phyloP scores from a whole-genome alignment of 2,888 invertebrate species.

The Philereme vetulata region DNA sequence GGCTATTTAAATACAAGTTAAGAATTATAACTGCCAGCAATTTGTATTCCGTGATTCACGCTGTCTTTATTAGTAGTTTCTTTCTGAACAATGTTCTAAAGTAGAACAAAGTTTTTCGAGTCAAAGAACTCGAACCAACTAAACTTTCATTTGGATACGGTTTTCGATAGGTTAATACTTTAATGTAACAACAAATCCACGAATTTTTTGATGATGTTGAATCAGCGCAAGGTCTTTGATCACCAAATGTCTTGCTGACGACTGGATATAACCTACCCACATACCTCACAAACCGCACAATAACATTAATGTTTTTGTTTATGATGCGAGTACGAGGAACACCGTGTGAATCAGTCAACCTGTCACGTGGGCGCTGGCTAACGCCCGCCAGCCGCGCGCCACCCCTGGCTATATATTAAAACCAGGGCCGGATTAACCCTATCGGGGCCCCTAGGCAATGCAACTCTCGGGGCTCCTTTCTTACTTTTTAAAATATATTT shows the following conservation, averaged over 20 bases:
- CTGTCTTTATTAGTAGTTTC: constrained; percentile 18
- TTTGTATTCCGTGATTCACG: constrained; percentile 19
- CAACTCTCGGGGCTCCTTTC: too few species aligned
- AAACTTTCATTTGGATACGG: constrained; percentile 5
- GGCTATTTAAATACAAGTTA: constrained; percentile 34
- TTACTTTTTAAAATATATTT: too few species aligned
- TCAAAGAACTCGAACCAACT: constrained; percentile 6
- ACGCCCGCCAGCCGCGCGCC: constrained; percentile 37
- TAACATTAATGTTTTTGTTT: constrained; percentile 47
- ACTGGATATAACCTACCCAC: constrained; percentile 43
- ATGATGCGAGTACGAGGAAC: constrained; percentile 47
- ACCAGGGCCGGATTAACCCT: too few species aligned
- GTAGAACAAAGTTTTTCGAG: constrained; percentile 1
- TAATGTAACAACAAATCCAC: not conserved
- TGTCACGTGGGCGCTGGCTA: constrained; percentile 48
- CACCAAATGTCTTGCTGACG: constrained; percentile 31
- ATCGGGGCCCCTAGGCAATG: too few species aligned
- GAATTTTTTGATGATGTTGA: constrained; percentile 11
- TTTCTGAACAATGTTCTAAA: constrained; percentile 13
- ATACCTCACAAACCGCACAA: constrained; percentile 33
- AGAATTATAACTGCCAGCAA: constrained; percentile 1
- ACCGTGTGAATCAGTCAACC: constrained; percentile 52
- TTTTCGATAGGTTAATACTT: constrained; percentile 7
- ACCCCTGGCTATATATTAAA: constrained; percentile 3
- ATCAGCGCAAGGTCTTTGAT: constrained; percentile 38